Evolutionary conservation across 2,797 vertebrate genomes (phyloP).

Genomic region (Pseudochromis fuscus): DNA sequence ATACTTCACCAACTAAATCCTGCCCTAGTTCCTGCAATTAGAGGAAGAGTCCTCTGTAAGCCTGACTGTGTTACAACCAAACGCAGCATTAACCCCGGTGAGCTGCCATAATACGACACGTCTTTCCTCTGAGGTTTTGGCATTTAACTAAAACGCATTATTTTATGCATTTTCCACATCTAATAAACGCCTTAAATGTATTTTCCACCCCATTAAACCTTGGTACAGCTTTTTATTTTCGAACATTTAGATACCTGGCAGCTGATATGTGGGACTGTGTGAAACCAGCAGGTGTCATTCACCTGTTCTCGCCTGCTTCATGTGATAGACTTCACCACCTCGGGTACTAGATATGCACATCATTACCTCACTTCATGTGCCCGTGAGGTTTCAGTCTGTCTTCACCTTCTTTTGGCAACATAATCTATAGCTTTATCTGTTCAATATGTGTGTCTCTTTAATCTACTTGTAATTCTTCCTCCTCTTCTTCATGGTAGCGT

Average conservation of each 20-base stretch:
- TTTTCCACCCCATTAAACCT: background rate
- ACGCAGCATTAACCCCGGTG: background rate
- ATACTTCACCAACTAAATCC: slow-evolving; percentile 24
- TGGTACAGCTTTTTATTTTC: background rate
- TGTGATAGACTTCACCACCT: no score
- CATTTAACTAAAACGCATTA: background rate
- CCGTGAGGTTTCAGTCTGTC: no score
- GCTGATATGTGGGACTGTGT: no score
- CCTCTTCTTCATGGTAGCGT: background rate
- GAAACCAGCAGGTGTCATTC: no score
- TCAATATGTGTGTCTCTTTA: background rate
- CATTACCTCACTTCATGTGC: no score
- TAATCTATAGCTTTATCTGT: background rate
- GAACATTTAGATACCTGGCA: no score
- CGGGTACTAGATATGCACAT: no score
- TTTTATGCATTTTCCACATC: no score
- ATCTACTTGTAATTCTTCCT: background rate
- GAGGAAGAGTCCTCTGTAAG: slow-evolving; percentile 13
- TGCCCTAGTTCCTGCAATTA: background rate
- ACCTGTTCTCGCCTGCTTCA: background rate
- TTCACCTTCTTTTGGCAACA: background rate
- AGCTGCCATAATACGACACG: slow-evolving; percentile 3
- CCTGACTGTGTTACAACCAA: background rate
- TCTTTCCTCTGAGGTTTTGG: background rate
- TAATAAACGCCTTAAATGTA: no score